Percentiles rank a stretch among this genome's conserved stretches.
Evolutionary conservation across 2,888 invertebrate genomes (phyloP).

Genomic region (Slavum lentiscoides): DNA sequence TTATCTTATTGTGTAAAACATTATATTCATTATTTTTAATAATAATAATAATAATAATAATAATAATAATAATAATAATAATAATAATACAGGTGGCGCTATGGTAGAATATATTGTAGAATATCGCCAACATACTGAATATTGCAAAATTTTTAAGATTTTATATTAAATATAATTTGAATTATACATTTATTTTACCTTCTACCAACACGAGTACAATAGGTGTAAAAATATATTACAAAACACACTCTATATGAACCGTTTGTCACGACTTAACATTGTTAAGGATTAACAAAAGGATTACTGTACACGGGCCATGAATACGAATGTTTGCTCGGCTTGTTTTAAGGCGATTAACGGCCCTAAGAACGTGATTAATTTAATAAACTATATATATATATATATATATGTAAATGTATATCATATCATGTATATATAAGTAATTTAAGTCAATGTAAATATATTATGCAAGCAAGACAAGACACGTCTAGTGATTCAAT

Average conservation of each 20-base stretch:
- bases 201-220: background rate
- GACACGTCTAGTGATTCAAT: constrained; percentile 22
- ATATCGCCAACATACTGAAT: too few relatives aligned
- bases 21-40: too few relatives aligned
- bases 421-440: background rate
- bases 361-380: constrained; percentile 45
- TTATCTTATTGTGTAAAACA: too few relatives aligned
- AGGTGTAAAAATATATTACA: constrained; percentile 22
- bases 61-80: too few relatives aligned
- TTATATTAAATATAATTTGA: too few relatives aligned
- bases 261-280: constrained; percentile 49
- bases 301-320: constrained; percentile 38
- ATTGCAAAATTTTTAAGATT: too few relatives aligned
- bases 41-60: too few relatives aligned
- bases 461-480: constrained; percentile 30
- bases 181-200: too few relatives aligned
- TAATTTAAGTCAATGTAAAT: constrained; percentile 32
- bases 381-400: constrained; percentile 27
- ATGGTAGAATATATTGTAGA: too few relatives aligned
- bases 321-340: constrained; percentile 44
- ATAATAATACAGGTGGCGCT: too few relatives aligned
- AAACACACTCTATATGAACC: constrained; percentile 1
- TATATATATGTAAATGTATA: background rate
- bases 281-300: constrained; percentile 44
- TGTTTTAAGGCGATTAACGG: constrained; percentile 48